These are phyloP conservation scores for Ellobius talpinus DNA, from an alignment of 2,113 vertebrate genomes.

Conservation along the genomic window DNA sequence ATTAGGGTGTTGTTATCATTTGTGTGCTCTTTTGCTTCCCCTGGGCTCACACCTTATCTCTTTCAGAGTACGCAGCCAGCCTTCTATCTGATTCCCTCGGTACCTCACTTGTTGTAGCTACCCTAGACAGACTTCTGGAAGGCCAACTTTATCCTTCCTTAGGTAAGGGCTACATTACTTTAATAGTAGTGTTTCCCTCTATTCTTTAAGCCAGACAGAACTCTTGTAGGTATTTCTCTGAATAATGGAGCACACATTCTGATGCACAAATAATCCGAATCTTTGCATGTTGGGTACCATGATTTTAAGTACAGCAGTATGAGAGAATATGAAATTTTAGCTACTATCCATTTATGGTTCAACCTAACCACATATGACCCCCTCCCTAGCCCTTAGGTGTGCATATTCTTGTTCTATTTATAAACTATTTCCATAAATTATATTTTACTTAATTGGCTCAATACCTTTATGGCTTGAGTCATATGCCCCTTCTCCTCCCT, in stretches of 20 bases:
- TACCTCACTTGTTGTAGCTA: conserved; percentile 9
- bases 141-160: conserved; percentile 19
- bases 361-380: neutral
- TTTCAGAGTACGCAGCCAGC: neutral
- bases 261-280: neutral
- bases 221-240: neutral
- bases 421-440: neutral
- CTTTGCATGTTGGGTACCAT: neutral
- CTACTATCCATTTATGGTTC: neutral
- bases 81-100: neutral
- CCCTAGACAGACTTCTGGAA: conserved; percentile 28
- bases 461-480: neutral
- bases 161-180: neutral
- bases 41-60: conserved; percentile 31
- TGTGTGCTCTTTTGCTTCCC: neutral
- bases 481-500: neutral
- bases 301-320: neutral
- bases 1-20: conserved; percentile 10
- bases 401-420: neutral
- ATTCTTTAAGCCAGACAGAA: neutral
- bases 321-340: neutral
- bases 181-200: neutral
- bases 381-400: neutral
- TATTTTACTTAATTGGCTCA: conserved; percentile 14
- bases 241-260: neutral